Evolutionary conservation across 1,140 invertebrate genomes (phyloP), one percentile per base, ranked within the genome.

Genomic region (Lepidurus couesii): DNA sequence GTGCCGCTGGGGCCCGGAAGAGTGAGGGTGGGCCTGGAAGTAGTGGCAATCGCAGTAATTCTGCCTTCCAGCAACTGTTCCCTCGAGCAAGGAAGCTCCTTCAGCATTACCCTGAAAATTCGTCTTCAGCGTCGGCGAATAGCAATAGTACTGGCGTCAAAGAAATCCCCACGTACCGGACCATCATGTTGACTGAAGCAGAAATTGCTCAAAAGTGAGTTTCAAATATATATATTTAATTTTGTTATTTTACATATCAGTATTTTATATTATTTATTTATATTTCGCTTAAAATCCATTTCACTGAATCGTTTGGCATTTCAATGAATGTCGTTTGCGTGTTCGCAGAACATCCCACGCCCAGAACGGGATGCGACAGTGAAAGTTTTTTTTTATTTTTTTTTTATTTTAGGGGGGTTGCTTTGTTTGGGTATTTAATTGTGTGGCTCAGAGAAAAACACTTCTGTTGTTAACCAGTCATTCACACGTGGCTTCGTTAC

Each of bases 51-150:
- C 73, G 89, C 80, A 90, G 91, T 6, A 92, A 92, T 82, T 92
- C 91, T 10, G 91, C 91, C 9, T 90, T 92, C 11, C 86, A 91
- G 42, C 91, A 92, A 82, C 84, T 92, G 1, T 93, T 93, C 82
- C 90, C 90, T 2, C 47, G 76, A 21, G 79, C 79, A 11, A 10
- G 45, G 65, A 79, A 79, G 47, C 74, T 79, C 2, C 53, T 79
- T 26, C 75, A 79, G 47, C 75, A 79, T 13, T 65, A 75, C 21
- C 78, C 78, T 6, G 73, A 79, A 45, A 75, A 42, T 21, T 77
- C 76, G 45, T 26, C 76, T 11, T n/a, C 11, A 21, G 21, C 74
- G 16, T 13, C 74, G 74, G 34, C 13, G 8, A 44, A 4, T 26
- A 42, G 10, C 42, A 42, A 2, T 24, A 42, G 10, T 13, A 42